These are phyloP conservation scores for Anthoscopus minutus DNA, from an alignment of 2,113 vertebrate genomes.

Conservation along the genomic window DNA sequence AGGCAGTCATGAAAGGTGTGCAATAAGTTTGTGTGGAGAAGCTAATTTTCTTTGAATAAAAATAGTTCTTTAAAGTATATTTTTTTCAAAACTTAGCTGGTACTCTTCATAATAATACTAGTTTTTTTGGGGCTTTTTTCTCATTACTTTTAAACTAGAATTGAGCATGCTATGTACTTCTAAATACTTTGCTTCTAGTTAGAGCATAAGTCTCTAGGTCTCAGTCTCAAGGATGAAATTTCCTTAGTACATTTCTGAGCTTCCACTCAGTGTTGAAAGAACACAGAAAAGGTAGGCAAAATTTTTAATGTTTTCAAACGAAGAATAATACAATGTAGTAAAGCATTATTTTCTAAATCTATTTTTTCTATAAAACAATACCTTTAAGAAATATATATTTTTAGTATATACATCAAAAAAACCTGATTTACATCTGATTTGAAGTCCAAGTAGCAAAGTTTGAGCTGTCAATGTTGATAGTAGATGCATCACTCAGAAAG, in stretches of 20 bases:
- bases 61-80: not conserved
- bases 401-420: not conserved
- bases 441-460: not conserved
- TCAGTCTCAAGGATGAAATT: not conserved
- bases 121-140: not conserved
- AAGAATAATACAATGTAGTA: not conserved
- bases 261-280: not conserved
- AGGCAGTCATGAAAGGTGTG: slow-evolving; percentile 1
- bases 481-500: not conserved
- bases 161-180: not conserved
- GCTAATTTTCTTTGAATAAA: slow-evolving; percentile 9
- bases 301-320: not conserved
- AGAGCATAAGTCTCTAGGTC: not conserved
- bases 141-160: not conserved
- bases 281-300: not conserved
- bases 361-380: not conserved
- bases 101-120: not conserved
- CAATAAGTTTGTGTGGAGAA: not conserved
- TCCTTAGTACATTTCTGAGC: not conserved
- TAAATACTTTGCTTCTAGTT: not conserved
- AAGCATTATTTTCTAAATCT: not conserved
- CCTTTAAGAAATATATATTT: not conserved
- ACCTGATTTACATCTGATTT: not conserved
- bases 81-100: not conserved
- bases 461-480: not conserved